Base-by-base conservation (phyloP, 2,888 invertebrate genomes). In the Malthinus seriepunctatus region DNA sequence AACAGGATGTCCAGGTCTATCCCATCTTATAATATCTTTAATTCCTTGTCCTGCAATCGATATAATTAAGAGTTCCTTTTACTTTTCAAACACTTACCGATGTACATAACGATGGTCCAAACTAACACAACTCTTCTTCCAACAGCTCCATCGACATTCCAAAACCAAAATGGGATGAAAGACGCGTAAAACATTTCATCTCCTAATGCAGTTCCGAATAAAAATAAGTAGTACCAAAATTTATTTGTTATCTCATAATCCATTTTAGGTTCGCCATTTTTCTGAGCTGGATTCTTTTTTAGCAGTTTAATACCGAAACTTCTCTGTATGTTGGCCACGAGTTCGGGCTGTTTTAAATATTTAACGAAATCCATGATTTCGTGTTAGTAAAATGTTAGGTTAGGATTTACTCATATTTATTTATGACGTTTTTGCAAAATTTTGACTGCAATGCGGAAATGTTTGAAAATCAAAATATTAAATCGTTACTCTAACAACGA, bases 111-210 rank as follows among this genome's bases (percentile, higher is more conserved):
- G 56, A 89, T 82, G 23, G 90, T 86, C 93, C 93, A 93, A 12
- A 93, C 88, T 8, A 91, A 80, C 8, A 93, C 87, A 11, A 95
- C 88, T 76, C 93, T 82, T 67, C 95, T 81, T 9, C 92, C 91
- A 2, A 95, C 90, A 31, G 89, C 89, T 12, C 91, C 90, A 79
- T 95, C 95, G 56, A 95, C 84, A 78, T 95, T 96, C 95, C 95
- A 96, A 74, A 94, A 91, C 89, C 93, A 93, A 77, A 93, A 93
- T 1, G 95, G 93, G 72, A 95, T 94, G 73, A 95, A 94, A n/a
- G 87, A 84, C 1, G 90, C 88, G 78, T 95, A 96, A 78, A 96
- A 96, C 62, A 90, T 83, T 80, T 95, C 95, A 79, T 95, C 94
- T 0, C 95, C 95, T 12, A 96, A 79, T 61, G 89, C 89, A 0